A percentile compares a stretch with the other conserved stretches of the same genome.
These are phyloP conservation scores for Platorchestia sp. DNA, from an alignment of 1,140 invertebrate species.

Conservation along the genomic window DNA sequence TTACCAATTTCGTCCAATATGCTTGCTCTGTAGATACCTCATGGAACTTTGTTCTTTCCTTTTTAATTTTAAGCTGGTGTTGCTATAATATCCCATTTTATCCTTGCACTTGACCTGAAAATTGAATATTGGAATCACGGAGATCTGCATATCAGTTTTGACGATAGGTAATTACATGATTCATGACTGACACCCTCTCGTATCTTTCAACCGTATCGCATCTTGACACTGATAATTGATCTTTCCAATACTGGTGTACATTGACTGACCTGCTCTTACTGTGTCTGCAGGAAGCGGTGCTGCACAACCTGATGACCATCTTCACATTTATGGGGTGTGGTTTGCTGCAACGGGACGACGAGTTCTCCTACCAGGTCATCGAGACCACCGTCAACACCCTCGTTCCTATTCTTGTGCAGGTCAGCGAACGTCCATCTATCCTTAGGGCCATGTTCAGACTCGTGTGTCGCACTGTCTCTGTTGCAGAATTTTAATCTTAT, in stretches of 20 bases:
- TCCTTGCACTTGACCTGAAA: too few relatives aligned
- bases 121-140: not conserved
- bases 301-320: slow-evolving; percentile 93
- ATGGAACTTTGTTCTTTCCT: not conserved
- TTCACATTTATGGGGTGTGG: slow-evolving; percentile 97
- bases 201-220: not conserved
- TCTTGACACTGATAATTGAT: not conserved
- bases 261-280: not conserved
- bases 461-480: too few relatives aligned
- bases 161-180: not conserved
- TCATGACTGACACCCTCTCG: not conserved
- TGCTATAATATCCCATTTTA: not conserved
- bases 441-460: too few relatives aligned
- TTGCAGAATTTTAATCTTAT: too few relatives aligned
- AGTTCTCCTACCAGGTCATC: slow-evolving; percentile 94
- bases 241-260: not conserved
- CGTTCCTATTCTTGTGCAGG: slow-evolving; percentile 84
- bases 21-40: not conserved
- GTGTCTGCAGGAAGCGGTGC: slow-evolving; percentile 78
- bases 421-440: slow-evolving; percentile 62
- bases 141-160: too few relatives aligned
- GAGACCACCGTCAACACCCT: slow-evolving; percentile 90
- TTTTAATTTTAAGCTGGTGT: not conserved
- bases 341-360: slow-evolving; percentile 90
- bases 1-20: too few relatives aligned